Evolutionary conservation across 2,888 invertebrate species (phyloP), one percentile per base, ranked within the genome.

Genomic region (Conomelus anceps): DNA sequence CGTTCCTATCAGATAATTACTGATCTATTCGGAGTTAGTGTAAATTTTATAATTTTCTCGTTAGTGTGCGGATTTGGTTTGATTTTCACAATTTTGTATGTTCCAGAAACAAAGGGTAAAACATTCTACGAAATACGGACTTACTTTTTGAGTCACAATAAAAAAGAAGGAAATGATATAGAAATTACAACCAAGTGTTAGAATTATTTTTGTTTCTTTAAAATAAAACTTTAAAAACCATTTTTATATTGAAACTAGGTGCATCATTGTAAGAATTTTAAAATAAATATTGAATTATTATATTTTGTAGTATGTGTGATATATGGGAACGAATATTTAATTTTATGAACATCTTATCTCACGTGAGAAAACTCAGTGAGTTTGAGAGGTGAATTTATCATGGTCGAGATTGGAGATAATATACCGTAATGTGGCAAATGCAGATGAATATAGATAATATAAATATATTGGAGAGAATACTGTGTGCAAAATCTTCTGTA

Each of bases 101-200:
- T 86, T 3, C 86, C 86, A n/a, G 86, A 86, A 24, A 86, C 86
- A 86, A 86, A 86, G 22, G 86, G 86, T 26, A 86, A 86, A 86
- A 86, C 86, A 1, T 86, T 86, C 29, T 29, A 26, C 17, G 86
- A 86, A 23, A 86, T 86, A 23, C 20, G 24, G 24, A 29, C 24
- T 20, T 26, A 23, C 24, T 86, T 86, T 26, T n/a, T n/a, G 63
- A 63, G n/a, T n/a, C 63, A 63, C 3, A 63, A 63, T 63, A 63
- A 41, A 41, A 41, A 63, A 63, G 63, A 63, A 13, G 63, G 63
- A 3, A 63, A 63, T n/a, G 63, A 63, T n/a, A 1, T 63, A 63
- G 63, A 63, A n/a, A 63, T 63, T 63, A n/a, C 13, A 63, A 20
- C 63, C n/a, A 63, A 63, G n/a, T 63, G 63, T 63, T 63, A n/a